Conservation (phyloP, 2,888 invertebrate species). For the Melipona beecheii region DNA sequence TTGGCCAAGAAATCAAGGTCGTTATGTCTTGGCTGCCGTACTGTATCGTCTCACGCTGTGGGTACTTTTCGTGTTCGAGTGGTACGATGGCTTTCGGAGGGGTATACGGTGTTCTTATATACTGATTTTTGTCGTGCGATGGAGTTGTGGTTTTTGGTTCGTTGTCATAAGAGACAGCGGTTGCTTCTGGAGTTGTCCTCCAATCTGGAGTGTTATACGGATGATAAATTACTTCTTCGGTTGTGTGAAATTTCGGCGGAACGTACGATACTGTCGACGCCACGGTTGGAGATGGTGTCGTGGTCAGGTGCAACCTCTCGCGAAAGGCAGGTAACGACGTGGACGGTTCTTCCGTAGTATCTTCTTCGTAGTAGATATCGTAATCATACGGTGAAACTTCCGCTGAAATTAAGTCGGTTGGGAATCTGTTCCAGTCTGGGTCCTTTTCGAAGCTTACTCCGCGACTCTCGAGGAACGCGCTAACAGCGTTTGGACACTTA, state of each 20-base stretch:
- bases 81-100: constrained; percentile 21
- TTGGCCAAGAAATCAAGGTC: constrained; percentile 41
- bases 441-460: constrained; percentile 75
- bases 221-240: constrained; percentile 40
- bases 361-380: neutral
- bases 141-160: neutral
- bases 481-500: constrained; percentile 77
- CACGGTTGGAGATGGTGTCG: neutral
- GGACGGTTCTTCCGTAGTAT: neutral
- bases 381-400: neutral
- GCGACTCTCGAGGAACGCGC: constrained; percentile 69
- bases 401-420: constrained; percentile 59
- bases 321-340: neutral
- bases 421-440: constrained; percentile 72
- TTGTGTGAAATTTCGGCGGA: constrained; percentile 10
- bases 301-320: constrained; percentile 17
- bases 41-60: neutral
- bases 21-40: constrained; percentile 1
- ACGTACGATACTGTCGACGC: neutral
- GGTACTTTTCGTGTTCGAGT: neutral
- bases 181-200: neutral
- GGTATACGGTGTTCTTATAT: neutral
- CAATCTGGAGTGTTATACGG: constrained; percentile 8
- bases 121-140: neutral
- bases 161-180: neutral